Evolutionary conservation across 37 sponge, comb jelly and placozoan species (phyloP).

Genomic region (Haliclona indistincta): DNA sequence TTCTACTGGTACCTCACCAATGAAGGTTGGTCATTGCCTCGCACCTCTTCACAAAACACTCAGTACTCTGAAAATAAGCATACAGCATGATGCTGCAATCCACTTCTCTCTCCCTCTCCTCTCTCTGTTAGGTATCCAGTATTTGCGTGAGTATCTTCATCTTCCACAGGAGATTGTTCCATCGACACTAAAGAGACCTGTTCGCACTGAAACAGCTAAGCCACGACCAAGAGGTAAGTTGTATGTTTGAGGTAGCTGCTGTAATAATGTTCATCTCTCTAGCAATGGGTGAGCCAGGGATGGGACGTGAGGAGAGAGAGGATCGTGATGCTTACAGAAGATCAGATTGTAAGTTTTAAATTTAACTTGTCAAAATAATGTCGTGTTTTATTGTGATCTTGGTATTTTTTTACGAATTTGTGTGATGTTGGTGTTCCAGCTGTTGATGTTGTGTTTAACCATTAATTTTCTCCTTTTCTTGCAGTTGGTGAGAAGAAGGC

Average conservation of each 20-base stretch:
- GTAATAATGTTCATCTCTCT: neutral
- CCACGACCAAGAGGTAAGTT: slow-evolving; percentile 68
- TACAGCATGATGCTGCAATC: neutral
- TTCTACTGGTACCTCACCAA: slow-evolving; percentile 98
- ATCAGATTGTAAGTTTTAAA: neutral
- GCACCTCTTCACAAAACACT: neutral
- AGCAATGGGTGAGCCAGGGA: slow-evolving; percentile 42
- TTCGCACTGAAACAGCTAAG: slow-evolving; percentile 61
- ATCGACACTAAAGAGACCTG: slow-evolving; percentile 90
- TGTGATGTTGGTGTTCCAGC: neutral
- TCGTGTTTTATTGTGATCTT: neutral
- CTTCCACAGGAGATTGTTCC: slow-evolving; percentile 97
- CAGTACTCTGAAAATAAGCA: too few species aligned
- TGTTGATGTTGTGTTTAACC: too few species aligned
- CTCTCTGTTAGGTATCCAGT: slow-evolving; percentile 75
- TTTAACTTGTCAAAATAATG: neutral
- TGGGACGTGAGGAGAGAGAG: slow-evolving; percentile 56
- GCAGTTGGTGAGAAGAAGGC: slow-evolving; percentile 45
- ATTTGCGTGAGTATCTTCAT: slow-evolving; percentile 92
- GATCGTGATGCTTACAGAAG: slow-evolving; percentile 71
- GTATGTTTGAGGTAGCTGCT: neutral
- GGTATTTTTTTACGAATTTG: neutral
- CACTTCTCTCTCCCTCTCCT: neutral
- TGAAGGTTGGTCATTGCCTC: slow-evolving; percentile 61
- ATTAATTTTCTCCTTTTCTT: neutral